phyloP scores from a whole-genome alignment of 2,888 invertebrate species.

The Philereme transversata region DNA sequence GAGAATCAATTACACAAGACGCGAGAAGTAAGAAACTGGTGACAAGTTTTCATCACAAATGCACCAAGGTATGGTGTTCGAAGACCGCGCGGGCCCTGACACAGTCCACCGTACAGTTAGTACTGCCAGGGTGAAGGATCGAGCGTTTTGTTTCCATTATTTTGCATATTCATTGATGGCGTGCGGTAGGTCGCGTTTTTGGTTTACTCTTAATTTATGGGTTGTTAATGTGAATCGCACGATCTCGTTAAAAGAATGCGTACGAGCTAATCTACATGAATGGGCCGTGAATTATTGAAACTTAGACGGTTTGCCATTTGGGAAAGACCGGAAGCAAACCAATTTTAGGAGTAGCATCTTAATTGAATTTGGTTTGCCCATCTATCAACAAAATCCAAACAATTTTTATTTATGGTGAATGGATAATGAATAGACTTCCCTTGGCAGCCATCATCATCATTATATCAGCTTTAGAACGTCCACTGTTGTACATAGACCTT shows the following conservation, averaged over 20 bases:
- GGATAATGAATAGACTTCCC: no score
- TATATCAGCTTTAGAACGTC: no score
- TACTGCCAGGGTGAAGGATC: constrained; percentile 38
- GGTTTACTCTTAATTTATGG: constrained; percentile 49
- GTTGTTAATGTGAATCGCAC: constrained; percentile 43
- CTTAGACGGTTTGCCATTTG: neutral
- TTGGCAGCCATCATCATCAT: no score
- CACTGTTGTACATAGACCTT: no score
- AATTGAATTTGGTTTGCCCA: no score
- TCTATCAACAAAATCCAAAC: no score
- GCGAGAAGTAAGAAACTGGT: no score
- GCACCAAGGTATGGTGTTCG: no score
- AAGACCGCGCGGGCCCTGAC: constrained; percentile 3
- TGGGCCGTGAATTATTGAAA: constrained; percentile 19
- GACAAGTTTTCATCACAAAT: no score
- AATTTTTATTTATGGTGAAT: no score
- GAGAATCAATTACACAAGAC: no score
- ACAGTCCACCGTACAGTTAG: constrained; percentile 25
- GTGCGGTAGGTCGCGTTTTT: constrained; percentile 63
- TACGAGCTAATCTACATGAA: constrained; percentile 1
- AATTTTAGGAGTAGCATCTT: no score
- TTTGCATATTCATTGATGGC: constrained; percentile 59
- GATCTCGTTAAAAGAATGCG: constrained; percentile 22
- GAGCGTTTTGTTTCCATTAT: constrained; percentile 53
- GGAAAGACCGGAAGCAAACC: neutral